A percentile compares a stretch with the other conserved stretches of the same genome.
These are phyloP conservation scores for Monochamus saltuarius DNA, from an alignment of 1,140 invertebrate genomes.

Conservation along the genomic window DNA sequence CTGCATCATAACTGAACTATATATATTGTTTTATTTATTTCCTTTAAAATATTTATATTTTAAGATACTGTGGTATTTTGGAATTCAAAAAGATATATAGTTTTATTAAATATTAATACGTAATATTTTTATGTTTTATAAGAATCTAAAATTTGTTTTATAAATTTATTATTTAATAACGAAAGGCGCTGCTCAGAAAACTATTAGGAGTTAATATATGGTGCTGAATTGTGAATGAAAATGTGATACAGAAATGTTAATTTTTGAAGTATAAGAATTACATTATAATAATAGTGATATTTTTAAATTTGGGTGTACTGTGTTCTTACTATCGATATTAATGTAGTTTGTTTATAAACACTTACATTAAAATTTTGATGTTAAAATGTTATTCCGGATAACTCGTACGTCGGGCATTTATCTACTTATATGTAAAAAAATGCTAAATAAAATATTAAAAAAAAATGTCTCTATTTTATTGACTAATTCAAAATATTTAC, in stretches of 20 bases:
- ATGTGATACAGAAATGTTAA: constrained; percentile 40
- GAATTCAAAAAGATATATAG: constrained; percentile 4
- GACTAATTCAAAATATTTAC: no score
- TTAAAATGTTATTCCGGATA: neutral
- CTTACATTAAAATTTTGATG: constrained; percentile 2
- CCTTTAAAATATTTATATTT: neutral
- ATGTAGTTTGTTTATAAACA: constrained; percentile 3
- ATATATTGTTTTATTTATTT: neutral
- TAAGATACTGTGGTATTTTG: neutral
- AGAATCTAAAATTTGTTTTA: constrained; percentile 6
- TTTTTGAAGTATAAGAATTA: constrained; percentile 27
- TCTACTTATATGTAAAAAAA: no score
- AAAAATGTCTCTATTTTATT: no score
- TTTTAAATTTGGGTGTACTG: constrained; percentile 15
- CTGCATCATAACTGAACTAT: no score
- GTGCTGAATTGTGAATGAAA: constrained; percentile 39
- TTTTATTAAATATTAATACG: neutral
- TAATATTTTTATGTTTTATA: constrained; percentile 3
- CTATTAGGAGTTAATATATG: constrained; percentile 31
- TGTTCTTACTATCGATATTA: constrained; percentile 9
- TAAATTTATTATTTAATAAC: constrained; percentile 11
- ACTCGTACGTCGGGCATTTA: no score
- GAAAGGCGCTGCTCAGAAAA: constrained; percentile 31
- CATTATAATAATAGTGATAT: constrained; percentile 8
- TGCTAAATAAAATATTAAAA: no score